Conservation (phyloP, 2,113 vertebrate genomes). For the Takifugu bimaculatus region DNA sequence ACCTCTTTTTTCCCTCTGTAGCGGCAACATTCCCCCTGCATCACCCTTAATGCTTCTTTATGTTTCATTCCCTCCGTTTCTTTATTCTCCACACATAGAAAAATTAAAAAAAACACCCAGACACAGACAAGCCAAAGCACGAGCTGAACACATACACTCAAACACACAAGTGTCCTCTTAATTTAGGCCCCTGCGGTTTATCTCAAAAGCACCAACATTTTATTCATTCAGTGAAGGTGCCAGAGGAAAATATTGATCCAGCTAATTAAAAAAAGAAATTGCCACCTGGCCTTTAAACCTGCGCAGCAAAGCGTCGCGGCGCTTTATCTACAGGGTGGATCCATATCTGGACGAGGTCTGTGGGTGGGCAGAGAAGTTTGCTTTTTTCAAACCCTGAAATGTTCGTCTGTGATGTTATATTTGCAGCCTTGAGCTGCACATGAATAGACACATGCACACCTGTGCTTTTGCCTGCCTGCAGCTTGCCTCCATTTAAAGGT, state of each 20-base stretch:
- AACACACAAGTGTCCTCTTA: constrained; percentile 19
- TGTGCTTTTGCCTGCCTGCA: constrained; percentile 7
- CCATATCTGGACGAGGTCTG: constrained; percentile 9
- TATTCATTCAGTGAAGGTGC: constrained; percentile 46
- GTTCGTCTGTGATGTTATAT: constrained; percentile 4
- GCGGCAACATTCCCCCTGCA: too few species aligned
- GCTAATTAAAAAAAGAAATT: constrained; percentile 13
- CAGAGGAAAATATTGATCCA: constrained; percentile 21
- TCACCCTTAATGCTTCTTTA: too few species aligned
- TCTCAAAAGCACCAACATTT: constrained; percentile 23
- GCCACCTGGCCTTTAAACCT: constrained; percentile 17
- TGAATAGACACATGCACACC: neutral
- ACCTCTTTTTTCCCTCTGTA: constrained; percentile 25
- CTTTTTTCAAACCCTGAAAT: constrained; percentile 11
- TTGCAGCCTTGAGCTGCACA: neutral
- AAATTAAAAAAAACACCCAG: neutral
- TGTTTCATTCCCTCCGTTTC: too few species aligned
- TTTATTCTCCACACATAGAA: constrained; percentile 6
- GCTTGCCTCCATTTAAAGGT: constrained; percentile 14
- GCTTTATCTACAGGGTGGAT: constrained; percentile 4
- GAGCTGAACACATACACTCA: constrained; percentile 27
- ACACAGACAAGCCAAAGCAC: constrained; percentile 50
- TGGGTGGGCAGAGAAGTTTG: constrained; percentile 4
- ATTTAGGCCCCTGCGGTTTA: constrained; percentile 37
- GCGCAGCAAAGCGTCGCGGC: constrained; percentile 16